Percentiles rank a stretch among this genome's conserved stretches.
Conservation (phyloP, 2,797 vertebrate species). For the Halcyon smyrnensis region DNA sequence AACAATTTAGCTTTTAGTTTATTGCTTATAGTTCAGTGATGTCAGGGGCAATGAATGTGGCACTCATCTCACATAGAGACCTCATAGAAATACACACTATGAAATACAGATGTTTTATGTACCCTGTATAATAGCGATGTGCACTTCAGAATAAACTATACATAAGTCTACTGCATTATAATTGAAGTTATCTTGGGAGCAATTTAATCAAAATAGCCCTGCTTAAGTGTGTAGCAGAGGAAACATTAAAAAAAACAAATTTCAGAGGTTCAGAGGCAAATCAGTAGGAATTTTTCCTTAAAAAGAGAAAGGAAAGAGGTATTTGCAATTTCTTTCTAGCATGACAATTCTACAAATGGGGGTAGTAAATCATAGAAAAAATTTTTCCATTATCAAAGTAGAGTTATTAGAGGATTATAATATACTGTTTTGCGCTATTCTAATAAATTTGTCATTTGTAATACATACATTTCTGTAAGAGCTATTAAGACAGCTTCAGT, state of each 20-base stretch:
- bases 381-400: background rate
- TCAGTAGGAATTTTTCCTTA: slow-evolving; percentile 8
- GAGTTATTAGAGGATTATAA: slow-evolving; percentile 31
- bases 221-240: slow-evolving; percentile 57
- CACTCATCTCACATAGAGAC: slow-evolving; percentile 38
- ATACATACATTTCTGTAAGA: background rate
- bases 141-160: slow-evolving; percentile 65
- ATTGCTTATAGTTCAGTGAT: slow-evolving; percentile 69
- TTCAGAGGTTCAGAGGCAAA: slow-evolving; percentile 55
- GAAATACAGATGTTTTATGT: slow-evolving; percentile 63
- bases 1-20: slow-evolving; percentile 62
- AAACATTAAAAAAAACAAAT: slow-evolving; percentile 26
- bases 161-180: slow-evolving; percentile 58
- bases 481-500: background rate
- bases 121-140: slow-evolving; percentile 11
- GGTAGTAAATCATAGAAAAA: background rate
- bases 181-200: slow-evolving; percentile 57
- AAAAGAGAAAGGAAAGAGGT: slow-evolving; percentile 14
- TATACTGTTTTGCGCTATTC: background rate
- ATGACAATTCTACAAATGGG: background rate
- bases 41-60: slow-evolving; percentile 59
- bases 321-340: background rate
- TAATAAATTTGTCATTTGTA: background rate
- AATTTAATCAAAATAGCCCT: slow-evolving; percentile 76
- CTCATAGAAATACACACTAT: slow-evolving; percentile 61